Evolutionary conservation across 2,797 vertebrate genomes (phyloP).

Genomic region (Hypotaenidia okinawae): DNA sequence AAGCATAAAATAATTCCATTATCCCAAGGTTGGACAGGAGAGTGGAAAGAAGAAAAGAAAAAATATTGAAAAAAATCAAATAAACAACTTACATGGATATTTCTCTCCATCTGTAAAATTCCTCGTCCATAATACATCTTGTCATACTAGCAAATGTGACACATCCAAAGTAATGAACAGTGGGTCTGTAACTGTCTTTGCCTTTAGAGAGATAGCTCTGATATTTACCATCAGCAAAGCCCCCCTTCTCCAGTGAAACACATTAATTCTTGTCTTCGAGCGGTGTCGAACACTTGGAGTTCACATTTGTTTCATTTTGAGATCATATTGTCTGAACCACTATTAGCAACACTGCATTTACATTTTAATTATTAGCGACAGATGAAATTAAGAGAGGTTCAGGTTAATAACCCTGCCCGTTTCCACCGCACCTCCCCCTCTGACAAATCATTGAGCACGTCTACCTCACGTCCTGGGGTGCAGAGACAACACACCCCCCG

Average conservation of each 20-base stretch:
- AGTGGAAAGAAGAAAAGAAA: conserved; percentile 22
- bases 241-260: not conserved
- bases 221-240: conserved; percentile 45
- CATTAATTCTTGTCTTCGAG: conserved; percentile 27
- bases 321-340: not conserved
- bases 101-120: conserved; percentile 75
- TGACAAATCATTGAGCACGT: rapidly evolving
- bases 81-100: conserved; percentile 74
- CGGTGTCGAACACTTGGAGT: not conserved
- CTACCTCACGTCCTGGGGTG: rapidly evolving
- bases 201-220: conserved; percentile 28
- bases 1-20: conserved; percentile 84
- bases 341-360: not conserved
- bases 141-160: conserved; percentile 79
- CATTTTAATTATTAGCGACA: conserved; percentile 20
- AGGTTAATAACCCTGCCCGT: rapidly evolving
- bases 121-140: conserved; percentile 71
- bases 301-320: not conserved
- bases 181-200: conserved; percentile 46
- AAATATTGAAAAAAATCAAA: conserved; percentile 64
- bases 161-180: conserved; percentile 78
- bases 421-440: not conserved
- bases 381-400: not conserved
- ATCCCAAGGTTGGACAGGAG: conserved; percentile 76
- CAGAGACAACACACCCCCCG: rapidly evolving